These are phyloP conservation scores for Meandrusa payeni DNA, from an alignment of 2,888 invertebrate species.

Conservation along the genomic window DNA sequence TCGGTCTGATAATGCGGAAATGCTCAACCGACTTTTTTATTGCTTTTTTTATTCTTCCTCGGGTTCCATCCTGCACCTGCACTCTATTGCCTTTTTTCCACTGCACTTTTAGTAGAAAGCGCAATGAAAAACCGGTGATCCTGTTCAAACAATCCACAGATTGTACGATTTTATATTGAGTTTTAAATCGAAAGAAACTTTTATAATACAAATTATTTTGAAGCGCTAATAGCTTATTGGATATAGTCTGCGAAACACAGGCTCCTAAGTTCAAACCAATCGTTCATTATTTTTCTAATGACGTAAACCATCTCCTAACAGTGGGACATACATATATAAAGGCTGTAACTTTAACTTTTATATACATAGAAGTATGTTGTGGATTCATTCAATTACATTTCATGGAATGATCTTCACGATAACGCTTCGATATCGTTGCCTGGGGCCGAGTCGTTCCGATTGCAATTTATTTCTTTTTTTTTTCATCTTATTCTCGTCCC, in stretches of 20 bases:
- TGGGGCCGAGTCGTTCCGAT: conserved; percentile 39
- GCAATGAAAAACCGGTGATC: conserved; percentile 22
- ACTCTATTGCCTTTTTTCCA: conserved; percentile 26
- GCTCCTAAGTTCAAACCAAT: no score
- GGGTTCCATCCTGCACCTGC: conserved; percentile 33
- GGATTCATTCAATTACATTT: conserved; percentile 18
- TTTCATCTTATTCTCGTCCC: conserved; percentile 53
- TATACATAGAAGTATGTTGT: no score
- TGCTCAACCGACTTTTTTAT: conserved; percentile 39
- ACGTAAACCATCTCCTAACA: no score
- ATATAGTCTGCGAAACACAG: no score
- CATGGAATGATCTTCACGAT: conserved; percentile 12
- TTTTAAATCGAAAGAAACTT: not conserved
- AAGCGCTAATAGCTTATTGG: no score
- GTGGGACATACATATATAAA: no score
- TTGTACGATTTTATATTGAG: conserved; percentile 17
- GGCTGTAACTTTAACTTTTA: no score
- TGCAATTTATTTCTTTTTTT: conserved; percentile 60
- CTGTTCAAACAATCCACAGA: conserved; percentile 4
- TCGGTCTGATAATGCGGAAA: conserved; percentile 42
- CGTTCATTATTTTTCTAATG: no score
- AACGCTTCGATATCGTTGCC: conserved; percentile 24
- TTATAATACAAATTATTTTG: no score
- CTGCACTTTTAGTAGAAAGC: conserved; percentile 26
- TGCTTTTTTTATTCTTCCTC: conserved; percentile 36